Evolutionary conservation across 1,140 invertebrate species (phyloP).

Genomic region (Heliconius eleuchia): DNA sequence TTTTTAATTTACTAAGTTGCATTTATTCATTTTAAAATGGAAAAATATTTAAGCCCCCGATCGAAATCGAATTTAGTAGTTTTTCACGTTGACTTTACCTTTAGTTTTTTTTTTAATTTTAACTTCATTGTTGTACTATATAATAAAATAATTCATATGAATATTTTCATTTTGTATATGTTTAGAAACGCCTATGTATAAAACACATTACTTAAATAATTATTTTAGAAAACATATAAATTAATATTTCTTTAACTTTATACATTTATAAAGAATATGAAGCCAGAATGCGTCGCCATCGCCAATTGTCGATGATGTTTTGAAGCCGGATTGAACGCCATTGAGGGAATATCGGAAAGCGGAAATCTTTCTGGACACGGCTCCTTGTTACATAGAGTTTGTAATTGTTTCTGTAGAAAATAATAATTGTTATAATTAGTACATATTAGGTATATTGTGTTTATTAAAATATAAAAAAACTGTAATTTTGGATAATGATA

Average conservation of each 20-base stretch:
- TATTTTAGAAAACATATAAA: too few relatives aligned
- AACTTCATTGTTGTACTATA: too few relatives aligned
- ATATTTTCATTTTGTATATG: too few relatives aligned
- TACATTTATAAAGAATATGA: conserved; percentile 55
- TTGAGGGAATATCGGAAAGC: conserved; percentile 52
- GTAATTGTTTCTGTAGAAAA: conserved; percentile 15
- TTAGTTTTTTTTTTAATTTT: too few relatives aligned
- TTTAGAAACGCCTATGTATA: too few relatives aligned
- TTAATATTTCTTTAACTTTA: conserved; percentile 27
- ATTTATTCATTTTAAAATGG: too few relatives aligned
- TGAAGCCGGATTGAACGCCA: conserved; percentile 55
- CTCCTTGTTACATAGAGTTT: conserved; percentile 32
- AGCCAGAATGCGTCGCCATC: conserved; percentile 57
- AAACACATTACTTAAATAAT: too few relatives aligned
- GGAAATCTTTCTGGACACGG: conserved; percentile 60
- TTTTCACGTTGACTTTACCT: too few relatives aligned
- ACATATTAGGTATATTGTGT: background rate
- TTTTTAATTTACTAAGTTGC: too few relatives aligned
- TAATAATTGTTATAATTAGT: background rate
- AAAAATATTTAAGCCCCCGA: too few relatives aligned
- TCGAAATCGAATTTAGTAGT: too few relatives aligned
- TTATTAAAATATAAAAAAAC: background rate
- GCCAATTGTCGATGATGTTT: conserved; percentile 51
- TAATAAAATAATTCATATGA: too few relatives aligned
- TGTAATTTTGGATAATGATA: background rate